Base-by-base conservation (phyloP, 2,888 invertebrate genomes). In the Agrotis clavis region DNA sequence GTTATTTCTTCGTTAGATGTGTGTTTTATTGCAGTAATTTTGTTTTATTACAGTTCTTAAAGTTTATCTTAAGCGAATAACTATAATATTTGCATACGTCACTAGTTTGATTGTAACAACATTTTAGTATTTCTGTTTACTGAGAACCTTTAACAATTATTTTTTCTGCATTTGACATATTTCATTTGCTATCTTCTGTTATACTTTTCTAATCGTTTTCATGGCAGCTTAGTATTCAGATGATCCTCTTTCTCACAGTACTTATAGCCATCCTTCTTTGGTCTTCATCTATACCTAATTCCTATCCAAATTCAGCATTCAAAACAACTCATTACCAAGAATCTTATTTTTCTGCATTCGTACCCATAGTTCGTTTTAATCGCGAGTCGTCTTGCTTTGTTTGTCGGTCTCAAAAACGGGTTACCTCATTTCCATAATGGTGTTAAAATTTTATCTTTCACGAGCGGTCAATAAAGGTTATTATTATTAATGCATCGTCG, bases 341-440 rank as follows among this genome's bases (percentile, higher is more conserved):
- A 21, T 16, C 16, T 1, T 25, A 0, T 18, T 60, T 62, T 21
- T 45, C 4, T 67, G 25, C 21, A 50, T 57, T 16, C 4, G 45
- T 53, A 11, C 41, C 41, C 11, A 41, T 14, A n/a, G 53, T 19
- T 51, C 47, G 47, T 57, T 54, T 50, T 59, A 83, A 70, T 62
- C 63, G 57, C 75, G 3, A 62, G 16, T 61, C 21, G 50, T 68
- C 19, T 53, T 56, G 60, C 67, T 74, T 75, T 74, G 71, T 71
- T 77, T 72, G 14, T 59, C 59, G 16, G 35, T 65, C 51, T 30
- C 41, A 65, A 76, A 85, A 85, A 75, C 76, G 66, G 80, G 81
- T 87, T 82, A 85, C 87, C 85, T 79, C 71, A 81, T 85, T 85
- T 85, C 74, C 69, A 74, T 81, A 81, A 63, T 72, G 53, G 64